Conservation (phyloP, 2,797 vertebrate genomes). For the Choloepus didactylus region DNA sequence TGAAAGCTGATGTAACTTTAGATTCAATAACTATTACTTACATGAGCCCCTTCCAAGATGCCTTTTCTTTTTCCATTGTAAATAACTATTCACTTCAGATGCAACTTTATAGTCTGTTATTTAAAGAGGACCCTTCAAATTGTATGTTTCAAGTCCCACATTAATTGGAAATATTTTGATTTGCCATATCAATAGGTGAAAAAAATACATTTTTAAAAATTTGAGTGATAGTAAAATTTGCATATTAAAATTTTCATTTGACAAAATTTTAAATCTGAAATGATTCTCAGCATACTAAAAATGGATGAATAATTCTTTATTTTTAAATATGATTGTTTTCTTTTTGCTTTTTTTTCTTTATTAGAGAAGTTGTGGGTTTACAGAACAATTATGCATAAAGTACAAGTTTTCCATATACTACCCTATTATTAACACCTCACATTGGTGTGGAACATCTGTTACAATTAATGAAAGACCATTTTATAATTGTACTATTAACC, state of each 20-base stretch:
- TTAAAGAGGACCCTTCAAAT: not conserved
- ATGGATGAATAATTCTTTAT: not conserved
- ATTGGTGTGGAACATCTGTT: too few relatives aligned
- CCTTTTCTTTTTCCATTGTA: not conserved
- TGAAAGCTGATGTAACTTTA: not conserved
- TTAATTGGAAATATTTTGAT: not conserved
- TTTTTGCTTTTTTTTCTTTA: too few relatives aligned
- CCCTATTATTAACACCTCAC: too few relatives aligned
- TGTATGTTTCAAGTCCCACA: not conserved
- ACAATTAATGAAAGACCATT: too few relatives aligned
- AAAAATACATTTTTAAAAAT: not conserved
- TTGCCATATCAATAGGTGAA: not conserved
- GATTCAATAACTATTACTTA: not conserved
- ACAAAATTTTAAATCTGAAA: not conserved
- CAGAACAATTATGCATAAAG: too few relatives aligned
- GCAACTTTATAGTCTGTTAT: not conserved
- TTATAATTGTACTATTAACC: too few relatives aligned
- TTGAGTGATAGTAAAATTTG: not conserved
- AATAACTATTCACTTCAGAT: not conserved
- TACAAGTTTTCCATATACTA: too few relatives aligned
- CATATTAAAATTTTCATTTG: not conserved
- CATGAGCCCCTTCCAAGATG: not conserved
- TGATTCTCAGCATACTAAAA: not conserved
- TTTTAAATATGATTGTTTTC: too few relatives aligned
- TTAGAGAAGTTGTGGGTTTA: too few relatives aligned